A percentile compares a stretch with the other conserved stretches of the same genome.
Evolutionary conservation across 1,140 invertebrate genomes (phyloP).

Genomic region (Drosophila repletoides): DNA sequence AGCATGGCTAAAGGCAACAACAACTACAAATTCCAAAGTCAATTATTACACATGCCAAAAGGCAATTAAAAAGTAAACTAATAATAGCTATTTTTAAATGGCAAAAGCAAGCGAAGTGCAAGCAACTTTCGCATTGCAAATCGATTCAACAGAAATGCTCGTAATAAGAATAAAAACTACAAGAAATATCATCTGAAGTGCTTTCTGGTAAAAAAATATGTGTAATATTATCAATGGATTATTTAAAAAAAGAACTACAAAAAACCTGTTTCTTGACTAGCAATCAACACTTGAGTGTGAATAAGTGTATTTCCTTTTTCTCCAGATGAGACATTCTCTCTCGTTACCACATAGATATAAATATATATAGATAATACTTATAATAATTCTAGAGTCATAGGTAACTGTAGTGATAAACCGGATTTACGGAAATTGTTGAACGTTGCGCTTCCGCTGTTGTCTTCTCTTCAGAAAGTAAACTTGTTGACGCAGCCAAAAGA

Average conservation of each 20-base stretch:
- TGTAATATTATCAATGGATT: constrained; percentile 2
- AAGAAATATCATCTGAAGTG: too few species aligned
- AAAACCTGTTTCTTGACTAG: constrained; percentile 10
- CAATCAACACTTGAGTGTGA: neutral
- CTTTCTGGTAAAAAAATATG: too few species aligned
- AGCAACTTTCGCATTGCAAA: constrained; percentile 37
- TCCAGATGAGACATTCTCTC: constrained; percentile 1
- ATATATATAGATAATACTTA: too few species aligned
- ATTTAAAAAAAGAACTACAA: neutral
- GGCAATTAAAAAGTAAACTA: constrained; percentile 65
- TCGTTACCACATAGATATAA: neutral
- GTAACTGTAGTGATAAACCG: constrained; percentile 39
- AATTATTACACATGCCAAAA: constrained; percentile 67
- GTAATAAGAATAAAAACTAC: constrained; percentile 28
- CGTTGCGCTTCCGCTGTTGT: constrained; percentile 43
- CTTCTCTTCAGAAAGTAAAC: constrained; percentile 5
- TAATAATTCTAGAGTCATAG: too few species aligned
- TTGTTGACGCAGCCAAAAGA: constrained; percentile 25
- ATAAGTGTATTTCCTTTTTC: neutral
- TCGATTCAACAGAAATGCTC: constrained; percentile 47
- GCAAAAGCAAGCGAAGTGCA: constrained; percentile 21
- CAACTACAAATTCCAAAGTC: constrained; percentile 34
- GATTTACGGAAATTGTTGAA: constrained; percentile 54
- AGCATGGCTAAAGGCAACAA: too few species aligned
- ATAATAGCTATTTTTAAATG: constrained; percentile 69